Conservation (phyloP, 1,140 invertebrate species). For the Gryon sp. region DNA sequence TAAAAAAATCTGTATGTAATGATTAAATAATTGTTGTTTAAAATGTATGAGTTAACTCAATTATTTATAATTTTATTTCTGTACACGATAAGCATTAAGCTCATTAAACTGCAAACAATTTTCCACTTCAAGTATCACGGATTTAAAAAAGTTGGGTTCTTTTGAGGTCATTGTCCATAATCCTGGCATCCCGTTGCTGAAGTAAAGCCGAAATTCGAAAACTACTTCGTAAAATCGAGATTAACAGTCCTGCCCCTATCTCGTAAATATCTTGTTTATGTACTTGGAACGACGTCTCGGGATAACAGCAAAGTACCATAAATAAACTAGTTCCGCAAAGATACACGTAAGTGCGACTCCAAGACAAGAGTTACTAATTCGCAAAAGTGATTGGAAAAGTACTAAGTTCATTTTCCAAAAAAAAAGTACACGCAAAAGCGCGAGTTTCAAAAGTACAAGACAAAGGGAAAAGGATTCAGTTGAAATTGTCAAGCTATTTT, state of each 20-base stretch:
- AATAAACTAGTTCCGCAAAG: slow-evolving; percentile 49
- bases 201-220: slow-evolving; percentile 44
- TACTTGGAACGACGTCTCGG: slow-evolving; percentile 54
- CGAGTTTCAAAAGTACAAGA: no score
- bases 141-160: slow-evolving; percentile 19
- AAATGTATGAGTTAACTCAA: slow-evolving; percentile 1
- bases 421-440: slow-evolving; percentile 8
- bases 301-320: slow-evolving; percentile 53
- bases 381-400: slow-evolving; percentile 35
- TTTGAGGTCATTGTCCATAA: slow-evolving; percentile 24
- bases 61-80: slow-evolving; percentile 25
- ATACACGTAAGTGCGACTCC: slow-evolving; percentile 27
- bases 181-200: slow-evolving; percentile 4
- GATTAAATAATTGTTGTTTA: no score
- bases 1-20: no score
- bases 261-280: slow-evolving; percentile 62
- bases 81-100: slow-evolving; percentile 9
- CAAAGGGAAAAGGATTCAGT: background rate
- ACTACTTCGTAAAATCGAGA: slow-evolving; percentile 57
- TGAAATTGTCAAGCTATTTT: slow-evolving; percentile 53
- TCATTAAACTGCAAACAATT: slow-evolving; percentile 37
- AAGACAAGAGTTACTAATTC: slow-evolving; percentile 34
- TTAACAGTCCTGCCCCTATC: slow-evolving; percentile 55
- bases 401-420: slow-evolving; percentile 6
- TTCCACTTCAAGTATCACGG: slow-evolving; percentile 5